Evolutionary conservation across 2,888 invertebrate genomes (phyloP).

Genomic region (Limnephilus auricula): DNA sequence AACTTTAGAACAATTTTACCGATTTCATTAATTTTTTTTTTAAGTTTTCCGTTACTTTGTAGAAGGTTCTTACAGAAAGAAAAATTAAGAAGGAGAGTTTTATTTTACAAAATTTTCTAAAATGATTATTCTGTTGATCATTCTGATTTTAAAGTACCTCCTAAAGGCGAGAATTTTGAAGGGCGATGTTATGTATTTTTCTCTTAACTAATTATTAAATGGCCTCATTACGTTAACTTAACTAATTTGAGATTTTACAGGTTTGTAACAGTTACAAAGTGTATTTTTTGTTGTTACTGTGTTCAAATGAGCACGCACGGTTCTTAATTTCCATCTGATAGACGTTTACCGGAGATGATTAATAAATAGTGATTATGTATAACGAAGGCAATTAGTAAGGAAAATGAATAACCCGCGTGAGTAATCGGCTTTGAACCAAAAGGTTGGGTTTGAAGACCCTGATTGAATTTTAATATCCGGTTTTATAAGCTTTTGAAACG

Average conservation of each 20-base stretch:
- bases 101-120: no score
- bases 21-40: no score
- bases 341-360: not conserved
- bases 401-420: not conserved
- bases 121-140: no score
- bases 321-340: not conserved
- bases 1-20: no score
- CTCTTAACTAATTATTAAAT: no score
- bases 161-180: no score
- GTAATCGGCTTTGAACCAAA: not conserved
- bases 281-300: not conserved
- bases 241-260: not conserved
- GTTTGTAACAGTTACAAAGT: not conserved
- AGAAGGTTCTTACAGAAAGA: no score
- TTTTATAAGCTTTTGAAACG: not conserved
- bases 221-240: not conserved
- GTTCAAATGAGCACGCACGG: not conserved
- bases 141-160: no score
- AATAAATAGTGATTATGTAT: not conserved
- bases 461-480: not conserved
- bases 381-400: constrained; percentile 1
- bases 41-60: no score
- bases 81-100: no score
- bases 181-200: no score
- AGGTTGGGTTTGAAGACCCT: not conserved